phyloP scores from a whole-genome alignment of 1,140 invertebrate genomes.

The Zaprionus africanus region DNA sequence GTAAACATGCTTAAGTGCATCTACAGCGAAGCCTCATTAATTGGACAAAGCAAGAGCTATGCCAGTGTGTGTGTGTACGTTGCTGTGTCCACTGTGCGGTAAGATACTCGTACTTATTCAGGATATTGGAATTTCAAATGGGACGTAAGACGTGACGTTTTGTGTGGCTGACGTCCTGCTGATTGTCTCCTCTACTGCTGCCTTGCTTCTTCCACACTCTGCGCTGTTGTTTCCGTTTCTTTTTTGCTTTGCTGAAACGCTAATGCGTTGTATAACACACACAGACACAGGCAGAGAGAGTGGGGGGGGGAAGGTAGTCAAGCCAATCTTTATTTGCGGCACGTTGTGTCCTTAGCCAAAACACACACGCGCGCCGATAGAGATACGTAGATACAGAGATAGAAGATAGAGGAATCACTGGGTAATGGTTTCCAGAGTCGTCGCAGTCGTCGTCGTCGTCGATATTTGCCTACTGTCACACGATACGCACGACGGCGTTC shows the following conservation, averaged over 20 bases:
- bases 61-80: background rate
- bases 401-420: constrained; percentile 21
- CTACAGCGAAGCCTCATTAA: constrained; percentile 38
- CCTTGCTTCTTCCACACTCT: constrained; percentile 10
- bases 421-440: constrained; percentile 18
- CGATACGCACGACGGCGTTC: constrained; percentile 54
- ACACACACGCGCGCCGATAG: constrained; percentile 21
- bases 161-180: constrained; percentile 34
- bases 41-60: constrained; percentile 24
- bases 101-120: constrained; percentile 28
- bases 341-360: constrained; percentile 45
- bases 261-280: constrained; percentile 40
- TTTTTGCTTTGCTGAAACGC: constrained; percentile 38
- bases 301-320: background rate
- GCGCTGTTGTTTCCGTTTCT: constrained; percentile 1
- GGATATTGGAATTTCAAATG: constrained; percentile 57
- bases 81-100: constrained; percentile 41
- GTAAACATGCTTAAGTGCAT: constrained; percentile 45
- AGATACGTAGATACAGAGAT: constrained; percentile 7
- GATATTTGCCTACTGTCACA: constrained; percentile 60
- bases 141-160: constrained; percentile 52
- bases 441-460: background rate
- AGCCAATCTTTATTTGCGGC: constrained; percentile 60
- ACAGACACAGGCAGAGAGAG: background rate
- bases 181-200: constrained; percentile 30